phyloP scores from a whole-genome alignment of 2,113 vertebrate species.

The Corynorhinus townsendii region DNA sequence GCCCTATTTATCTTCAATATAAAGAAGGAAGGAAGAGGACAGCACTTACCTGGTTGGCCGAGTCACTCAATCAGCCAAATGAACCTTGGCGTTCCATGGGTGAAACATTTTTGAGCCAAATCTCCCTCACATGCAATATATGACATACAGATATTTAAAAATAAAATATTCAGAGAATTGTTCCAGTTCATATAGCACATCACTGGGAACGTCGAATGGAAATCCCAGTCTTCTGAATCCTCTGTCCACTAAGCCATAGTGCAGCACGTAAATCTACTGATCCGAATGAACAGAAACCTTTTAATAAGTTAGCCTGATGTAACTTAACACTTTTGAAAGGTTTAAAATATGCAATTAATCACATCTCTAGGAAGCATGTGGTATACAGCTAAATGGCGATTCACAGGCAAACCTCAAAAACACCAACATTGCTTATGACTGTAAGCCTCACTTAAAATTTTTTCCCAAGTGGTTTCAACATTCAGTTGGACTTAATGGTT shows the following conservation, averaged over 20 bases:
- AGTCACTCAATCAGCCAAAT: neutral
- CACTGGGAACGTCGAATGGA: neutral
- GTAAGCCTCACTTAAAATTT: slow-evolving; percentile 44
- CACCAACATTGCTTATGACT: slow-evolving; percentile 57
- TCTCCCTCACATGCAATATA: neutral
- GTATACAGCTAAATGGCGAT: slow-evolving; percentile 10
- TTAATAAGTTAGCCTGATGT: neutral
- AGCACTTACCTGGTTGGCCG: slow-evolving; percentile 13
- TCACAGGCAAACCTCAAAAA: slow-evolving; percentile 65
- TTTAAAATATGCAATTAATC: slow-evolving; percentile 51
- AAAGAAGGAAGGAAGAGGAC: neutral
- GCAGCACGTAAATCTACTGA: neutral
- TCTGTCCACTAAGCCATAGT: neutral
- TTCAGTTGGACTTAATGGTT: slow-evolving; percentile 49
- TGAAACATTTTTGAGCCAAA: neutral
- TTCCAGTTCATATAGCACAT: neutral
- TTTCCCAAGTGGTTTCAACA: slow-evolving; percentile 56
- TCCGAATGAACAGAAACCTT: neutral
- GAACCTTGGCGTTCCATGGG: neutral
- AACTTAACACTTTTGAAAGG: slow-evolving; percentile 10
- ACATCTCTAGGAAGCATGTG: slow-evolving; percentile 42
- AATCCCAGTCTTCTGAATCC: neutral
- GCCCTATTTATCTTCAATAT: neutral
- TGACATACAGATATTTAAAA: neutral
- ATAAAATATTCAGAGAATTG: neutral